These are phyloP conservation scores for Laticauda colubrina DNA, from an alignment of 2,113 vertebrate genomes.

Conservation along the genomic window DNA sequence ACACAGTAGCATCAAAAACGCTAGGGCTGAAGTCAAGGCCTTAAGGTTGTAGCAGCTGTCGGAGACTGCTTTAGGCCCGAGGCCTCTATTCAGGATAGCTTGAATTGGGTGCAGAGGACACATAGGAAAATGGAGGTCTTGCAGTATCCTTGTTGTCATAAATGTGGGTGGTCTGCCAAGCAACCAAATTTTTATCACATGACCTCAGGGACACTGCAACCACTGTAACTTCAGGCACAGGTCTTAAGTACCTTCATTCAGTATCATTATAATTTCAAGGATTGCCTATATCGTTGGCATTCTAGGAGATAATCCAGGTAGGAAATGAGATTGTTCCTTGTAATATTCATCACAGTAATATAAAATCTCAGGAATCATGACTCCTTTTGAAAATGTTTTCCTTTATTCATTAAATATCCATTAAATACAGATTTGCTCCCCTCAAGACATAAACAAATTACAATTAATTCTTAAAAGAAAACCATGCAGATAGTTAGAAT, in stretches of 20 bases:
- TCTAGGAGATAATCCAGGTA: neutral
- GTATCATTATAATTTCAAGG: neutral
- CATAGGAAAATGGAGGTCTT: neutral
- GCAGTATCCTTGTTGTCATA: neutral
- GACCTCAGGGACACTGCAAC: neutral
- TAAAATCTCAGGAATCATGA: neutral
- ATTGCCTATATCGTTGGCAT: neutral
- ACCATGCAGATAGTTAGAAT: neutral
- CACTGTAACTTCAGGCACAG: neutral
- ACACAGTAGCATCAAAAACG: neutral
- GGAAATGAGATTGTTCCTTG: neutral
- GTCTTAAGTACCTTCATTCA: neutral
- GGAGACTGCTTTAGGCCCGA: neutral
- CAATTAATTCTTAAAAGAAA: neutral
- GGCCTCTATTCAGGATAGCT: neutral
- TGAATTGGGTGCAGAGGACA: neutral
- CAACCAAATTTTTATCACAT: neutral
- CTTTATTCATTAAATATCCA: neutral
- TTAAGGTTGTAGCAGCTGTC: neutral
- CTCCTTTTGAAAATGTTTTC: neutral
- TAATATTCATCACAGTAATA: neutral
- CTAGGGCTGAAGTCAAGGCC: neutral
- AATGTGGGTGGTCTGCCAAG: neutral
- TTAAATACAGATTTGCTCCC: neutral
- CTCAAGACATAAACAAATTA: neutral